Evolutionary conservation across 2,797 vertebrate species (phyloP).

Genomic region (Tympanoctomys barrerae): DNA sequence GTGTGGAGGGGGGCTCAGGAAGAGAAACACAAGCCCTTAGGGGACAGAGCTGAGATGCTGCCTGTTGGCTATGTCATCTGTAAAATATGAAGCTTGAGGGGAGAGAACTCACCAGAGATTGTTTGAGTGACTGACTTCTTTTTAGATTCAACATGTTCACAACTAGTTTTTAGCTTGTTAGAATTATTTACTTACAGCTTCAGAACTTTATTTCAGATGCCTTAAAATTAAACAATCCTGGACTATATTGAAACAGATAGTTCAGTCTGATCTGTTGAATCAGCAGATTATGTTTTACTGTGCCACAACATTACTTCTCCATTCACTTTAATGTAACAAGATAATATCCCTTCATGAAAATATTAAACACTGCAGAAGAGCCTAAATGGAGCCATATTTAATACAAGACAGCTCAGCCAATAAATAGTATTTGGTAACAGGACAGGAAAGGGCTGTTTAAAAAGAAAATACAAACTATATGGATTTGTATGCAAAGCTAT

Average conservation of each 20-base stretch:
- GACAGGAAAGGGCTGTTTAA: conserved; percentile 9
- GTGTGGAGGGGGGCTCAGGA: background rate
- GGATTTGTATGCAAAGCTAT: conserved; percentile 25
- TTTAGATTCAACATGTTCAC: background rate
- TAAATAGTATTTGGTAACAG: background rate
- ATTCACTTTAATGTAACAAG: conserved; percentile 65
- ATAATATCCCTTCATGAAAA: conserved; percentile 62
- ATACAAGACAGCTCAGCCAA: background rate
- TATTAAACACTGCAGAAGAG: conserved; percentile 37
- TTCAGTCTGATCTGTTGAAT: background rate
- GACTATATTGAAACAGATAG: conserved; percentile 45
- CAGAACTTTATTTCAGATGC: conserved; percentile 14
- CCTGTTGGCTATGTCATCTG: background rate
- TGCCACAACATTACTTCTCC: conserved; percentile 50
- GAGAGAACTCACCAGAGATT: background rate
- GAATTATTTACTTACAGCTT: conserved; percentile 28
- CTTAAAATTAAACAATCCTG: conserved; percentile 52
- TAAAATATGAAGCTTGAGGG: background rate
- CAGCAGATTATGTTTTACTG: conserved; percentile 14
- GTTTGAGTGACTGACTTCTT: background rate
- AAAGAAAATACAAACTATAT: conserved; percentile 51
- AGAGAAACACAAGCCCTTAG: background rate
- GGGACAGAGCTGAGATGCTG: conserved; percentile 6
- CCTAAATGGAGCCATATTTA: conserved; percentile 12
- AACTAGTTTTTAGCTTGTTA: background rate